These are phyloP conservation scores for Meleagris gallopavo DNA, from an alignment of 2,113 vertebrate genomes.

Conservation along the genomic window DNA sequence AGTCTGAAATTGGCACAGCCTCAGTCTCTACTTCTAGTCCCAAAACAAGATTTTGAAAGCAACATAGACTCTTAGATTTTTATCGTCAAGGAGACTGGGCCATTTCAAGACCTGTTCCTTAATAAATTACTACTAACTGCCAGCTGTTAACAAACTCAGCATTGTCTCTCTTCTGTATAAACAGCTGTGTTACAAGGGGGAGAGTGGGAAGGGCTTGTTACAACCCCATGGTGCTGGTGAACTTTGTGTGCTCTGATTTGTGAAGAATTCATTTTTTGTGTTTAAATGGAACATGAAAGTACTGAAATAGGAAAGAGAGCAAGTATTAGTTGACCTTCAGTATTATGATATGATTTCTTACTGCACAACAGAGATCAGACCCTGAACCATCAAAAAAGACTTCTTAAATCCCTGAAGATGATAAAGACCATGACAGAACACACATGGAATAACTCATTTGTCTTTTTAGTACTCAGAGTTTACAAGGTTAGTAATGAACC, in stretches of 20 bases:
- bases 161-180: conserved; percentile 56
- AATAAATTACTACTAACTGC: conserved; percentile 45
- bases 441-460: background rate
- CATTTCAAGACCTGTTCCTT: conserved; percentile 22
- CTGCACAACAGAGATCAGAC: background rate
- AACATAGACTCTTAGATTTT: conserved; percentile 1
- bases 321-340: background rate
- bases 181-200: conserved; percentile 58
- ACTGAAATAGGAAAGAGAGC: background rate
- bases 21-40: conserved; percentile 1
- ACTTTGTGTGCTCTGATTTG: conserved; percentile 20
- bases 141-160: conserved; percentile 55
- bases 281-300: background rate
- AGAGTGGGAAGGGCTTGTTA: conserved; percentile 39
- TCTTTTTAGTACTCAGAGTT: background rate
- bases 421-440: background rate
- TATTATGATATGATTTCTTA: background rate
- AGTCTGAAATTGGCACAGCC: conserved; percentile 2
- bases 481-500: background rate
- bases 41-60: conserved; percentile 57
- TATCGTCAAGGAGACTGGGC: conserved; percentile 18
- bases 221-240: conserved; percentile 21
- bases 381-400: background rate
- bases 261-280: conserved; percentile 16
- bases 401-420: background rate